phyloP scores from a whole-genome alignment of 2,888 invertebrate species.

The Hedychridium roseum region DNA sequence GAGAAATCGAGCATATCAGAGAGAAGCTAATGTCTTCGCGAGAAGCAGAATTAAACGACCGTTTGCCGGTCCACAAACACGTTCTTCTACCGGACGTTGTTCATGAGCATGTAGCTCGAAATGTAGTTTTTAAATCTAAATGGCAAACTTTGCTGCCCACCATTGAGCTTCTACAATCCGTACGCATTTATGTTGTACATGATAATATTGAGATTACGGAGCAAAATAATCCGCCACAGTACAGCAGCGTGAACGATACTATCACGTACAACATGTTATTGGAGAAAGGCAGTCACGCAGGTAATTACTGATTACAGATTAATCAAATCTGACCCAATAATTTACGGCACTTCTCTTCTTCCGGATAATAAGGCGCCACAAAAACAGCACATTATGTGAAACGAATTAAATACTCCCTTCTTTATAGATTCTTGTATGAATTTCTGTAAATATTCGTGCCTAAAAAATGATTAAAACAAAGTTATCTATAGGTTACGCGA shows the following conservation, averaged over 20 bases:
- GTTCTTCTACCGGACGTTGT: constrained; percentile 76
- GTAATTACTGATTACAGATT: no score
- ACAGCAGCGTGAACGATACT: constrained; percentile 69
- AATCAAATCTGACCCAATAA: no score
- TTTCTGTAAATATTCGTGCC: no score
- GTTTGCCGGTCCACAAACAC: constrained; percentile 70
- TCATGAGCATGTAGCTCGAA: constrained; percentile 72
- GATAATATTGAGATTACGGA: constrained; percentile 78
- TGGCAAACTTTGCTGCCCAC: constrained; percentile 41
- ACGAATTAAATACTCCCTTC: no score
- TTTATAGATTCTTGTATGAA: no score
- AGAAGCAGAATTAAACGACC: constrained; percentile 66
- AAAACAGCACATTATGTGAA: no score
- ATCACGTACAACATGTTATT: constrained; percentile 71
- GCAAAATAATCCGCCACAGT: constrained; percentile 69
- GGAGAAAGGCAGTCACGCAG: no score
- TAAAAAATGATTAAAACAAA: no score
- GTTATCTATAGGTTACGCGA: constrained; percentile 70
- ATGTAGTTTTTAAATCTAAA: constrained; percentile 66
- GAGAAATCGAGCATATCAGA: constrained; percentile 68
- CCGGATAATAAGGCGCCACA: no score
- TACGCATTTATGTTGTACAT: constrained; percentile 74
- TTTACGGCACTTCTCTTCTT: no score
- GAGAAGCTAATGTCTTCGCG: constrained; percentile 65
- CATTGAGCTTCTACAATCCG: constrained; percentile 70